Conservation (phyloP, 92 coral and sea anemone genomes). For the Ricordea florida region DNA sequence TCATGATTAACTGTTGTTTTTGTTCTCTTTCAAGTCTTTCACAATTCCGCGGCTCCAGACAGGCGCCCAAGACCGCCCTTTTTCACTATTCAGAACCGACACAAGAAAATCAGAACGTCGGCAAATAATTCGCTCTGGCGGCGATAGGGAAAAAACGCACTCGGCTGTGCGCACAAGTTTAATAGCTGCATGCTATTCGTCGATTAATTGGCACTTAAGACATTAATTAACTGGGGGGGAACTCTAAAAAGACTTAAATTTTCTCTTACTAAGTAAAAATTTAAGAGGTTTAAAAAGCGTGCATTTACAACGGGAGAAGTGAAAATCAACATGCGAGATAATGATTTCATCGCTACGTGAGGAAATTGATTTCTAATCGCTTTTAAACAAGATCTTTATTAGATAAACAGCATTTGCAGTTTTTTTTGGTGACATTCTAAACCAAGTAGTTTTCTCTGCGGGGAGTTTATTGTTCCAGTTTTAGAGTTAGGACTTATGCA, state of each 20-base stretch:
- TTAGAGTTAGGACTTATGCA: background rate
- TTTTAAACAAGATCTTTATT: constrained; percentile 40
- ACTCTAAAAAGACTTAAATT: too few relatives aligned
- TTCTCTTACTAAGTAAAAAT: too few relatives aligned
- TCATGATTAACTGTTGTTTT: constrained; percentile 20
- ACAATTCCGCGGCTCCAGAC: constrained; percentile 19
- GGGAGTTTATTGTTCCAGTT: constrained; percentile 21
- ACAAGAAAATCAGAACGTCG: background rate
- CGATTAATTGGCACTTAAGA: too few relatives aligned
- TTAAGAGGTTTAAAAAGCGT: too few relatives aligned
- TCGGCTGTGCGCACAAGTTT: constrained; percentile 2
- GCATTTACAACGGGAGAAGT: background rate
- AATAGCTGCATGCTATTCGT: too few relatives aligned
- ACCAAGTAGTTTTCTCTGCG: constrained; percentile 43
- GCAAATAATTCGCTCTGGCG: too few relatives aligned
- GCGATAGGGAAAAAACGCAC: background rate
- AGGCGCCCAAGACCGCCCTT: constrained; percentile 27
- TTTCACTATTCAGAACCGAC: constrained; percentile 5
- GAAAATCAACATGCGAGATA: background rate
- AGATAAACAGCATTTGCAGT: constrained; percentile 26
- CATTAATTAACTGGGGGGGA: too few relatives aligned
- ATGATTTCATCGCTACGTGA: constrained; percentile 18
- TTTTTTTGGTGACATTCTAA: constrained; percentile 24
- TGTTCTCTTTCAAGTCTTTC: constrained; percentile 21
- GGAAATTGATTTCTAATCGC: constrained; percentile 27